phyloP scores from a whole-genome alignment of 2,888 invertebrate genomes.

The Ophion obscuratus region DNA sequence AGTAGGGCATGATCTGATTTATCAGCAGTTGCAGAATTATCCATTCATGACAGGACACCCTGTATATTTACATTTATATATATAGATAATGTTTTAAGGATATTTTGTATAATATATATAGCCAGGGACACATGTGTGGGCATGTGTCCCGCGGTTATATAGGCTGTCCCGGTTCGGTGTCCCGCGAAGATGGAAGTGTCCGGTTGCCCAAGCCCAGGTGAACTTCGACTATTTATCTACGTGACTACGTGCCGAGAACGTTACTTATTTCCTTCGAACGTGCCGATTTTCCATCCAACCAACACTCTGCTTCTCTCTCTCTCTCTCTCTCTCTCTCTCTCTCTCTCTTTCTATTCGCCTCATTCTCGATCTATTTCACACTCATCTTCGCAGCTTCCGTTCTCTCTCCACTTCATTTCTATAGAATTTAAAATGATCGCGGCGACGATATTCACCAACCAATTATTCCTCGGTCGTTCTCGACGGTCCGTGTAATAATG shows the following conservation, averaged over 20 bases:
- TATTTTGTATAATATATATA: too few relatives aligned
- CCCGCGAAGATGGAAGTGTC: slow-evolving; percentile 52
- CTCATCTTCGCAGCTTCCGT: slow-evolving; percentile 13
- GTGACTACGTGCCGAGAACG: slow-evolving; percentile 72
- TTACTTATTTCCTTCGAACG: slow-evolving; percentile 72
- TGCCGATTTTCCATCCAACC: slow-evolving; percentile 69
- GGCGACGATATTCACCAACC: slow-evolving; percentile 19
- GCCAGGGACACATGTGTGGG: too few relatives aligned
- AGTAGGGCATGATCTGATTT: too few relatives aligned
- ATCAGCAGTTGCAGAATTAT: too few relatives aligned
- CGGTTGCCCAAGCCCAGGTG: slow-evolving; percentile 39
- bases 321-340: slow-evolving; percentile 28
- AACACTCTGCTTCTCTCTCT: slow-evolving; percentile 47
- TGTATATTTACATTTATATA: too few relatives aligned
- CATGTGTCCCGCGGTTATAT: too few relatives aligned
- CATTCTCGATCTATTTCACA: slow-evolving; percentile 33
- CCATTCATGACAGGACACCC: too few relatives aligned
- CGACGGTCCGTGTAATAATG: background rate
- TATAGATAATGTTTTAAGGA: too few relatives aligned
- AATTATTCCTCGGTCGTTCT: slow-evolving; percentile 24
- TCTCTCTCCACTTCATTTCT: background rate
- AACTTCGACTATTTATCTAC: slow-evolving; percentile 69
- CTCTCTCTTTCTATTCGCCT: background rate
- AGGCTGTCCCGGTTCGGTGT: background rate
- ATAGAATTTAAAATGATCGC: slow-evolving; percentile 9